Evolutionary conservation across 2,113 vertebrate species (phyloP).

Genomic region (Mus spicilegus): DNA sequence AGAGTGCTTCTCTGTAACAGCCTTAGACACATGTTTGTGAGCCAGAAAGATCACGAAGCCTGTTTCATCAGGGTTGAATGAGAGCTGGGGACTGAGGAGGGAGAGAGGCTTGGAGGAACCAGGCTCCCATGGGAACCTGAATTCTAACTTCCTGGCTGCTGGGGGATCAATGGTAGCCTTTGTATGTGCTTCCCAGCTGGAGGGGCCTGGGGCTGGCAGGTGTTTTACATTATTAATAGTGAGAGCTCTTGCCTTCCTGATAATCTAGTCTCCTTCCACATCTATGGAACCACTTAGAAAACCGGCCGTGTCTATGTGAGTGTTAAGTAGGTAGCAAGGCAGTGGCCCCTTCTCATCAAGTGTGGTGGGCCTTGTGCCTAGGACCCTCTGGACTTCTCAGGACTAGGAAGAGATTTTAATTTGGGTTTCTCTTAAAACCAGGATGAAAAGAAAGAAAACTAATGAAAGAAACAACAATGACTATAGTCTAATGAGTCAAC

Average conservation of each 20-base stretch:
- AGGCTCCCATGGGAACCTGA: not conserved
- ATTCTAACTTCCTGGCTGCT: not conserved
- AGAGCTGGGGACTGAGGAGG: not conserved
- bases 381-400: not conserved
- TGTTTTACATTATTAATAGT: slow-evolving; percentile 61
- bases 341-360: not conserved
- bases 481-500: not conserved
- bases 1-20: not conserved
- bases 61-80: not conserved
- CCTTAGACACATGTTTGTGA: not conserved
- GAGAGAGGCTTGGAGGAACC: not conserved
- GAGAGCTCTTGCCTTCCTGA: slow-evolving; percentile 6
- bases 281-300: not conserved
- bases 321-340: not conserved
- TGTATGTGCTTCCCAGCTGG: slow-evolving; percentile 34
- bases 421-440: not conserved
- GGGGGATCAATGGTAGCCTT: not conserved
- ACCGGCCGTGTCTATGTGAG: too few species aligned
- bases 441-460: not conserved
- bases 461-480: not conserved
- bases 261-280: not conserved
- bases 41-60: not conserved
- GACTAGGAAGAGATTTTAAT: not conserved
- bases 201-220: not conserved
- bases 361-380: not conserved